phyloP scores from a whole-genome alignment of 2,888 invertebrate species.

The Schizotus pectinicornis region DNA sequence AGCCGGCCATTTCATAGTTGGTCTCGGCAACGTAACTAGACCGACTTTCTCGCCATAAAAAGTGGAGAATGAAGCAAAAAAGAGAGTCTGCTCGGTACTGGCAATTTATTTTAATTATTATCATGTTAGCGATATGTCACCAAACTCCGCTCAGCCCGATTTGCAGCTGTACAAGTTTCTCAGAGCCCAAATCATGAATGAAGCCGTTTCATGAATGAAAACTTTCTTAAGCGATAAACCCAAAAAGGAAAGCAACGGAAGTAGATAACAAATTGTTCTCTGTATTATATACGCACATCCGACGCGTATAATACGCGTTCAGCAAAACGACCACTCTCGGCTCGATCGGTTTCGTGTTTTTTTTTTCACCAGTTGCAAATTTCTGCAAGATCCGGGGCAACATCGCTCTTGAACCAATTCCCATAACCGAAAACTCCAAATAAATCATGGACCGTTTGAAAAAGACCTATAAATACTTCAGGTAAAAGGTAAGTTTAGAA shows the following conservation, averaged over 20 bases:
- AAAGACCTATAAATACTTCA: conserved; percentile 1
- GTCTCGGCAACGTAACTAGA: too few relatives aligned
- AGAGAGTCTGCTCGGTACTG: too few relatives aligned
- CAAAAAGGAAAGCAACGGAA: conserved; percentile 28
- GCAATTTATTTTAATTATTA: conserved; percentile 2
- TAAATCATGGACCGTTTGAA: neutral
- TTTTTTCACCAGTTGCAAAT: too few relatives aligned
- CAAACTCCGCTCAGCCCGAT: conserved; percentile 3
- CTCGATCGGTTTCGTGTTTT: too few relatives aligned
- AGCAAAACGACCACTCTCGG: too few relatives aligned
- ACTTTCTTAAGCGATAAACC: conserved; percentile 25
- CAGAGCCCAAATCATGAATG: conserved; percentile 25
- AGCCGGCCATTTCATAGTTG: too few relatives aligned
- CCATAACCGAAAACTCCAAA: neutral
- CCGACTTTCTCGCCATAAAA: too few relatives aligned
- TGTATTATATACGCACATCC: too few relatives aligned
- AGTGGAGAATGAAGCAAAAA: too few relatives aligned
- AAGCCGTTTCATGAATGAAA: conserved; percentile 29
- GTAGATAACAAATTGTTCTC: conserved; percentile 11
- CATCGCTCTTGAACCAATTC: too few relatives aligned
- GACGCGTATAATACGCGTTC: too few relatives aligned
- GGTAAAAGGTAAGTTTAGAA: conserved; percentile 19
- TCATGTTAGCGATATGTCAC: conserved; percentile 2
- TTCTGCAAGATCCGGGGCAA: too few relatives aligned
- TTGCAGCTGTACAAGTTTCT: conserved; percentile 11